Base-by-base conservation (phyloP, 2,113 vertebrate species). In the Romanogobio albipinnatus region DNA sequence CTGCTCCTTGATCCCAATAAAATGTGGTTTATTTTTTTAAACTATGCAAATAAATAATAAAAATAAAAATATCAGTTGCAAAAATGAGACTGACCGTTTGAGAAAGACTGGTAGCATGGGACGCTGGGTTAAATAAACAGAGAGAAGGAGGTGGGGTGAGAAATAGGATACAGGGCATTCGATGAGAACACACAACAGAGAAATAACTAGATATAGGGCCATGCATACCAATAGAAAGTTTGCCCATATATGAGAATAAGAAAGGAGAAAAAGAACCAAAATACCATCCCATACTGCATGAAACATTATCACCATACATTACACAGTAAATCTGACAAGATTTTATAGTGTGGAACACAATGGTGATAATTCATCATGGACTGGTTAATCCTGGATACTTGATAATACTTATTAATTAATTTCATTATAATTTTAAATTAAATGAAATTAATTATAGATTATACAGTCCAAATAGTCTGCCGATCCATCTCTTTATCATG, bases 31-130 rank as follows among this genome's bases (percentile, higher is more conserved):
- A 85, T 93, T 90, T 93, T 87, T 36, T 68, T 89, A 86, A 86
- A 71, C 68, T 81, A 88, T 90, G 88, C 86, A 92, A 92, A 93
- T 91, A 93, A 93, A 92, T 90, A 86, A 29, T 70, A 84, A 22
- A 83, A 89, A 88, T 87, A 53, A 83, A 89, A 85, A 87, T 84
- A 85, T 53, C 76, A 87, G 64, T 74, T 86, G 85, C 10, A 84
- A 61, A 82, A 89, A 87, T 85, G 61, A 89, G 73, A 89, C 51
- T 68, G 88, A 88, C 75, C 89, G 77, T 88, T 90, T 87, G 66
- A 89, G 88, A 85, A 88, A 36, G 81, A 88, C 86, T 87, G 82
- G 4, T 89, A 90, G 86, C 91, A 91, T 83, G 76, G 24, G 68
- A 83, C 70, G 26, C 15, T 17, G 73, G 83, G 79, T 78, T 70